Base-by-base conservation (phyloP, 2,797 vertebrate species). In the Argentina silus region DNA sequence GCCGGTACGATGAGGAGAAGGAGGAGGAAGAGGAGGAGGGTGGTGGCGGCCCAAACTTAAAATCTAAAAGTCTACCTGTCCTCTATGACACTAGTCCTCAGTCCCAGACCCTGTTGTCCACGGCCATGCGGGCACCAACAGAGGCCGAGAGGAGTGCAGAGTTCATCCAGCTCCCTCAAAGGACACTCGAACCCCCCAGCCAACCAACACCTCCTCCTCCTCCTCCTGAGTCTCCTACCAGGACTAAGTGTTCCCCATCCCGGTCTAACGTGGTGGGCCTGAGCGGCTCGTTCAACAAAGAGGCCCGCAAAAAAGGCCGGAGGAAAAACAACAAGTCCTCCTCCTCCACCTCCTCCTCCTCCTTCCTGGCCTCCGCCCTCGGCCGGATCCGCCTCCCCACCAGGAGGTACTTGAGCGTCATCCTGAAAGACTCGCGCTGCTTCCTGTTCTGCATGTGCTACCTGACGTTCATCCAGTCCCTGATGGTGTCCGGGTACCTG, bases 401-500 rank as follows among this genome's bases (percentile, higher is more conserved):
- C 23, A 90, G 93, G 84, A 93, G 91, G 69, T 93, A 92, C 77
- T 76, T 97, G 61, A 70, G 89, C 1, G 15, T 93, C 0, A 84
- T 96, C 76, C 81, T 97, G 64, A 93, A 95, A 0, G 97, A 98
- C 87, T 97, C 97, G 0, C 95, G 97, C 57, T 97, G 95, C 83
- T 99, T 99, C 88, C 86, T 99, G 83, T 96, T 97, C 69, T 99
- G 97, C 90, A 97, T 99, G 96, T 97, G 96, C 90, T 97, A 97
- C 87, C 92, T 99, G 90, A 99, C 98, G 3, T 98, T 99, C 90
- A 97, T 99, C 86, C 97, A 99, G 93, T 97, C 97, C 0, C 93
- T 99, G 17, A 98, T 99, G 98, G 98, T 99, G 80, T 99, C 98
- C 0, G 98, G 98, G 64, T 99, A 99, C 92, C 93, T 99, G 85